Conservation (phyloP, 2,113 vertebrate species). For the Papio anubis region DNA sequence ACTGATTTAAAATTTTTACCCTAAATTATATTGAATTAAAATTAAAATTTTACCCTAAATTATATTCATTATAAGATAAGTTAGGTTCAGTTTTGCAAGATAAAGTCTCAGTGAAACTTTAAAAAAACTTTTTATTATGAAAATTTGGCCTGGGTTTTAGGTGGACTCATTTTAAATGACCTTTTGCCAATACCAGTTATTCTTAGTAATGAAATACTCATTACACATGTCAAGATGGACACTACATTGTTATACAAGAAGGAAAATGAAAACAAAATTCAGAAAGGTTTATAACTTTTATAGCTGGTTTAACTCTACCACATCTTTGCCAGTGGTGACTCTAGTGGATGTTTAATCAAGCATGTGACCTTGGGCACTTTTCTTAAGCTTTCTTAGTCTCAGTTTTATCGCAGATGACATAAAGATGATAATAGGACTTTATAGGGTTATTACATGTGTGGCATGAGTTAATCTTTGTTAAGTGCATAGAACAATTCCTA, state of each 20-base stretch:
- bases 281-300: not conserved
- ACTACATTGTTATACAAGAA: not conserved
- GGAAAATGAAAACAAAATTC: not conserved
- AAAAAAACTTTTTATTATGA: not conserved
- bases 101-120: not conserved
- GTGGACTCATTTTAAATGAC: not conserved
- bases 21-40: not conserved
- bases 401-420: conserved; percentile 28
- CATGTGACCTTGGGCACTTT: not conserved
- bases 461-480: not conserved
- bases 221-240: not conserved
- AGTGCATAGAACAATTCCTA: not conserved
- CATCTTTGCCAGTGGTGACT: not conserved
- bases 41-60: conserved; percentile 33
- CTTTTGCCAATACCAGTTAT: not conserved
- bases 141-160: not conserved
- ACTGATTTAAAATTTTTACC: no score
- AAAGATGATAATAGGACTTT: not conserved
- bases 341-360: not conserved
- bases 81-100: not conserved
- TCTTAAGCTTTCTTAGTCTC: not conserved
- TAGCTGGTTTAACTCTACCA: not conserved
- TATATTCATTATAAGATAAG: not conserved
- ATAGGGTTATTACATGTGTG: not conserved
- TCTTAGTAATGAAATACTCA: not conserved